Base-by-base conservation (phyloP, 2,888 invertebrate species). In the Neoaliturus tenellus region DNA sequence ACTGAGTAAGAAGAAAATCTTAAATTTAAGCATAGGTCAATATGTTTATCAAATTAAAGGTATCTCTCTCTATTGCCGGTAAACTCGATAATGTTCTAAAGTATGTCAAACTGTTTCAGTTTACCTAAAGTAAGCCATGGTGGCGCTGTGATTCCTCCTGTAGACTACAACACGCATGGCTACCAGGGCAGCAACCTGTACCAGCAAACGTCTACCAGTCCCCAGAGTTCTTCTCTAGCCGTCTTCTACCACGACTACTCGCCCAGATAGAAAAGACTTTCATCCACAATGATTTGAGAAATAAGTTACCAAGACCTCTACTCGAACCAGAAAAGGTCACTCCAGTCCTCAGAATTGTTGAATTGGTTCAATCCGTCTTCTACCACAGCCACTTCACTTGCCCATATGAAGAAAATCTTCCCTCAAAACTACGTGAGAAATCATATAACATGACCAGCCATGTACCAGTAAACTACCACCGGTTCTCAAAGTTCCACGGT, bases 171-270 rank as follows among this genome's bases (percentile, higher is more conserved):
- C 58, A 23, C 62, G 12, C 81, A 81, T 28, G 2, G 20, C 12
- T 81, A 81, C 33, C 81, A 81, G n/a, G 25, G 12, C 17, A 35
- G 33, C 8, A 41, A 28, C 12, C 33, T 81, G 48, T 81, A 81
- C 35, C 41, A 69, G 35, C 35, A 28, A 17, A 25, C 81, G n/a
- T 69, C 81, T n/a, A 48, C 44, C 23, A 28, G 41, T 6, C 69
- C 81, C 14, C 69, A 69, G 20, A 67, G 67, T 23, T 81, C 81
- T 39, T 41, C 81, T 14, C 35, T 81, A 6, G 39, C 81, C 0
- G 81, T 81, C 23, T 81, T 81, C 33, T 81, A 69, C 35, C 81
- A 81, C 69, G 81, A 81, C 39, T 81, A 81, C 51, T 25, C 69
- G 25, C 81, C 81, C 12, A 81, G 81, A 35, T 81, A 81, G 81